Evolutionary conservation across 1,140 invertebrate genomes (phyloP), one percentile per base, ranked within the genome.

Genomic region (Macrotrachela quadricornifera): DNA sequence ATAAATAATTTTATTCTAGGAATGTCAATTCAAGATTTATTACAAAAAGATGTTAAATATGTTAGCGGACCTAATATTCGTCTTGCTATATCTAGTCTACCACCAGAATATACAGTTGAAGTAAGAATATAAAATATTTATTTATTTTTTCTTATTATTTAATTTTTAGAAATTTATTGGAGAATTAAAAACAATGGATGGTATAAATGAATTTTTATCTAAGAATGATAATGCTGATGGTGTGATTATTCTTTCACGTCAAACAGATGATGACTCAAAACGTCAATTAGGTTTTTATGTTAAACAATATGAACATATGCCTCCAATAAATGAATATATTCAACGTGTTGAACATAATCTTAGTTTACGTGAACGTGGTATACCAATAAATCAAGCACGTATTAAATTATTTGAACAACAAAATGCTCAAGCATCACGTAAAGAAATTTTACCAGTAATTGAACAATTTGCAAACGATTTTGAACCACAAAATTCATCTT

Each of bases 11-110:
- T 4, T 30, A 30, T 30, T 30, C 21, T 50, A 70, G 37, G 62
- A 64, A 49, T 54, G 36, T 15, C 51, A 59, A 15, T 43, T 30
- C 21, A 30, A 30, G 75, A 80, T 59, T 63, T 80, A 12, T 60
- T 80, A 39, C 68, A 72, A n/a, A 78, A 74, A 62, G 79, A 80
- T 61, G 61, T 78, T 39, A 81, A 80, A 70, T 50, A 76, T 17
- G 60, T 77, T 3, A 63, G 67, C 39, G 57, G 59, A 30, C 56
- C 58, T 14, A 56, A 50, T 44, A 56, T 59, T 43, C 71, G 64
- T 1, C 63, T 80, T n/a, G 74, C 76, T 1, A 70, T 79, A 40
- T 66, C 71, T 2, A 30, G 21, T 30, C 8, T 30, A 30, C 21
- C 21, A 8, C 8, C 21, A 30, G 21, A 30, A 4, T 30, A 30